Evolutionary conservation across 2,113 vertebrate species (phyloP), one percentile per base, ranked within the genome.

Genomic region (Panthera tigris): DNA sequence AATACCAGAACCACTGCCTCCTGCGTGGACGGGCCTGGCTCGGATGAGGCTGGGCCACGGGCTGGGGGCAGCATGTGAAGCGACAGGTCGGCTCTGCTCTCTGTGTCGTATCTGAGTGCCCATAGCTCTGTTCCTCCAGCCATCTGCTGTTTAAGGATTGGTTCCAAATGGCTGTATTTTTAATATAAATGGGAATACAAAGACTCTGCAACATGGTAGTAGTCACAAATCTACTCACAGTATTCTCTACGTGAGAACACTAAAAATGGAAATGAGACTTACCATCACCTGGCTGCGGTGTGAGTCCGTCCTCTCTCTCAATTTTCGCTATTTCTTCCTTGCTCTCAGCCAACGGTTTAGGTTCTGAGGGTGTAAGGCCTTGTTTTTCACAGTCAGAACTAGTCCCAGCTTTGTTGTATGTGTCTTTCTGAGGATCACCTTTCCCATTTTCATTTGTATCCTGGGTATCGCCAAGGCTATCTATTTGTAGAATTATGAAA

Each of bases 401-500:
- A 73, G 65, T 36, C 12, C 11, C 65, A 85, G 91, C 8, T 4
- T 74, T 63, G 82, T 50, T 27, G 16, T 89, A 89, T 61, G n/a
- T 95, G 12, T 52, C 55, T 84, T 91, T 95, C 50, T 89, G 87
- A 78, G 73, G 93, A 41, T 90, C 83, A 83, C 94, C 36, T 65
- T 96, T 88, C 68, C 71, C 0, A 0, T 69, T 87, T 94, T 89
- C 93, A 25, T 83, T 88, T 92, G 97, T 93, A 95, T 33, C 36
- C 10, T 97, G 95, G 45, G 73, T 85, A 45, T 6, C 0, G 9
- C 15, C 14, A 97, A 27, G 29, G 12, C 88, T 96, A 73, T 31
- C 91, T 95, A 74, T 74, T 90, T 94, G 82, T 41, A 89, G 92
- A 95, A 97, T 89, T 94, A 7, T 98, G 97, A 23, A 12, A 95